Conservation (phyloP, 2,797 vertebrate species). For the Galago senegalensis region DNA sequence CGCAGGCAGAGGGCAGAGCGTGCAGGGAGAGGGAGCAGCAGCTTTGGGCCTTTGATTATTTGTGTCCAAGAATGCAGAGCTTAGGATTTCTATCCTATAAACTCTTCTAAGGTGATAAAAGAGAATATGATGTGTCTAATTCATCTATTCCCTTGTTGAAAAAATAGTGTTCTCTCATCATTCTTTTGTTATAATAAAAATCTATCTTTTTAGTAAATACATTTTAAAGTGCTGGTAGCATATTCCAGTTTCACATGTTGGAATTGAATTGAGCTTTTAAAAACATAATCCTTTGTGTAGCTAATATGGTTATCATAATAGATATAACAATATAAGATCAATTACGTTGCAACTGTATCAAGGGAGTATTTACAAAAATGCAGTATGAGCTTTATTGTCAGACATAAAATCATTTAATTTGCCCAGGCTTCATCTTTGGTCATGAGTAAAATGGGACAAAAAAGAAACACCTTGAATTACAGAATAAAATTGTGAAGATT, state of each 20-base stretch:
- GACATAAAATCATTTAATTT: neutral
- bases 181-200: neutral
- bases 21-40: too few relatives aligned
- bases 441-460: neutral
- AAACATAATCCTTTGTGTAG: neutral
- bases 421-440: neutral
- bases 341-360: neutral
- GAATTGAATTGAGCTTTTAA: neutral
- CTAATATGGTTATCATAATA: neutral
- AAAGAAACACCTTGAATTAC: neutral
- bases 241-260: neutral
- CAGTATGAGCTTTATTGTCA: neutral
- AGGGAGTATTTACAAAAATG: neutral
- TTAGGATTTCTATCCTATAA: neutral
- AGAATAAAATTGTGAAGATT: neutral
- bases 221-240: neutral
- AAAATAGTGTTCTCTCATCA: neutral
- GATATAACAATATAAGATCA: neutral
- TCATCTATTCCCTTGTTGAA: neutral
- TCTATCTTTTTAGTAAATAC: neutral
- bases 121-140: neutral
- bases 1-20: too few relatives aligned
- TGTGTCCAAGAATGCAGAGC: neutral
- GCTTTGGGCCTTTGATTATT: neutral
- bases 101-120: neutral